Evolutionary conservation across 1,140 invertebrate species (phyloP).

Genomic region (Dendrolimus kikuchii): DNA sequence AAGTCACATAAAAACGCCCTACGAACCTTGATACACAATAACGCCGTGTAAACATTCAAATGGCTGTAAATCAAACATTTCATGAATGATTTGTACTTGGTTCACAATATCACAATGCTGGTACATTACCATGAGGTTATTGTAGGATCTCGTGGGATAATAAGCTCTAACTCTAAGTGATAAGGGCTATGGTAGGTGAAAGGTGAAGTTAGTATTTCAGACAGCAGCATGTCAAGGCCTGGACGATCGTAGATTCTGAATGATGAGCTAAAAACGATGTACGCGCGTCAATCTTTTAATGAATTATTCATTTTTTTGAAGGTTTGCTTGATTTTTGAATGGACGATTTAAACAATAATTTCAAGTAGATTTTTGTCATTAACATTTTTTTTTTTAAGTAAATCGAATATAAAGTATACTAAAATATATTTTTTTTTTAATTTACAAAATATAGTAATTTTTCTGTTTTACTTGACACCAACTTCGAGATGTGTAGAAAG

Average conservation of each 20-base stretch:
- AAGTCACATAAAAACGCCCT: background rate
- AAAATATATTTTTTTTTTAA: too few species aligned
- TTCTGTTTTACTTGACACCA: too few species aligned
- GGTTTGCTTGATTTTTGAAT: too few species aligned
- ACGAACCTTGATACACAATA: constrained; percentile 3
- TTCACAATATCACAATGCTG: constrained; percentile 28
- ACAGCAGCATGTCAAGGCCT: constrained; percentile 22
- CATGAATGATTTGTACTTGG: constrained; percentile 48
- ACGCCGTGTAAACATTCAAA: constrained; percentile 15
- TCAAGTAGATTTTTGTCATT: too few species aligned
- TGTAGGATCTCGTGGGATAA: constrained; percentile 6
- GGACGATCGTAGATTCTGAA: constrained; percentile 14
- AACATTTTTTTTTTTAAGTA: too few species aligned
- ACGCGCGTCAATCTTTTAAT: too few species aligned
- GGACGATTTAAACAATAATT: too few species aligned
- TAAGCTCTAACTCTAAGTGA: constrained; percentile 2
- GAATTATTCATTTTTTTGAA: too few species aligned
- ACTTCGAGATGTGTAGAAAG: too few species aligned
- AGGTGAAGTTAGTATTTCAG: constrained; percentile 4
- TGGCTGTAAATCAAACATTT: constrained; percentile 27
- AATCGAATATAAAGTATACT: too few species aligned
- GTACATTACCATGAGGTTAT: constrained; percentile 4
- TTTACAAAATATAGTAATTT: too few species aligned
- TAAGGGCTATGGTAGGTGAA: constrained; percentile 6
- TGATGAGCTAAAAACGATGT: constrained; percentile 12